Conservation (phyloP, 2,113 vertebrate genomes). For the Dipodomys stephensi region DNA sequence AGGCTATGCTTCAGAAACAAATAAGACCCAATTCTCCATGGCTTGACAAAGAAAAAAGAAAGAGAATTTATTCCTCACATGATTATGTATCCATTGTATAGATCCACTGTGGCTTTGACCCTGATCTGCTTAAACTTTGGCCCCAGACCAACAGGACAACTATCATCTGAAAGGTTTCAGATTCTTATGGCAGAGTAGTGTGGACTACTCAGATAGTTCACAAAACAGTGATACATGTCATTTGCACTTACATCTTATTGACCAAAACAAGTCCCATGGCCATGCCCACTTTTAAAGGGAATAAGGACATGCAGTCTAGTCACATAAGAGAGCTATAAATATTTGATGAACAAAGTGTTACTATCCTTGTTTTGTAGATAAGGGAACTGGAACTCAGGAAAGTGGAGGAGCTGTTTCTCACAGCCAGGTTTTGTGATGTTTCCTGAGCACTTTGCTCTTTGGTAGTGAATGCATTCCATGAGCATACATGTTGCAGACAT, state of each 20-base stretch:
- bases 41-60: not conserved
- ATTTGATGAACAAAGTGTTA: not conserved
- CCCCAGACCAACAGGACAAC: not conserved
- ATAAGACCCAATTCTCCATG: not conserved
- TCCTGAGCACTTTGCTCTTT: not conserved
- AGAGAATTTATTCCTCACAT: not conserved
- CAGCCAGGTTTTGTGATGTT: not conserved
- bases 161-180: slow-evolving; percentile 6
- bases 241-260: not conserved
- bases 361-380: not conserved
- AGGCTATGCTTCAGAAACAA: not conserved
- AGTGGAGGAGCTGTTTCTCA: not conserved
- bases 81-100: not conserved
- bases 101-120: not conserved
- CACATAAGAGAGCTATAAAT: not conserved
- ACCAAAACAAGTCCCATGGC: not conserved
- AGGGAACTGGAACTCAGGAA: not conserved
- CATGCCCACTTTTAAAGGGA: not conserved
- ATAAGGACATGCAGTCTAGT: not conserved
- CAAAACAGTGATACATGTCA: slow-evolving; percentile 23
- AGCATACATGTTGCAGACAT: accelerated
- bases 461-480: accelerated
- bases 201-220: not conserved
- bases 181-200: not conserved
- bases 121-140: not conserved